A percentile compares a stretch with the other conserved stretches of the same genome.
Evolutionary conservation across 2,888 invertebrate species (phyloP).

Genomic region (Clunio marinus): DNA sequence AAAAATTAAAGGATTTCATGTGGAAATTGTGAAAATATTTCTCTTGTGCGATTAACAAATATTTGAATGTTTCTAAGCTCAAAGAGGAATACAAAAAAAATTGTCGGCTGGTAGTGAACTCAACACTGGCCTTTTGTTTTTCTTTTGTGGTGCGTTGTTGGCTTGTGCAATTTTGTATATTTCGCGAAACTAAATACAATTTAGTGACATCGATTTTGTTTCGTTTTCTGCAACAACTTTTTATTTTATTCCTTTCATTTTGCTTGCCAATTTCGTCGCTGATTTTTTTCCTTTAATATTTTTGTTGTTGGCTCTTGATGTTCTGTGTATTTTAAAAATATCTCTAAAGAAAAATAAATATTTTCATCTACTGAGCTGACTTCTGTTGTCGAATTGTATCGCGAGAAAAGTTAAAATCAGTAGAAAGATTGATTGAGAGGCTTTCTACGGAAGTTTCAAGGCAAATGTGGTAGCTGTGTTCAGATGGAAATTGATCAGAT

Average conservation of each 20-base stretch:
- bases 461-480: no score
- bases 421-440: background rate
- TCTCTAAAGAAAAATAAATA: no score
- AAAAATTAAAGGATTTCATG: no score
- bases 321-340: constrained; percentile 13
- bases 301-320: background rate
- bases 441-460: no score
- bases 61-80: no score
- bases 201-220: constrained; percentile 38
- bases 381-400: no score
- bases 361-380: no score
- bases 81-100: no score
- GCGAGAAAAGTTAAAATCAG: background rate
- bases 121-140: constrained; percentile 2
- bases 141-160: constrained; percentile 23
- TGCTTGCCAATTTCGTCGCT: constrained; percentile 37
- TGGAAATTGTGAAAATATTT: no score
- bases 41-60: no score
- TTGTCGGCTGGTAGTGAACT: constrained; percentile 33
- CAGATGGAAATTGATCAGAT: background rate
- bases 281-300: constrained; percentile 15
- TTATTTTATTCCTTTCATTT: constrained; percentile 20
- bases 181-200: constrained; percentile 34
- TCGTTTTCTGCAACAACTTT: constrained; percentile 19
- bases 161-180: constrained; percentile 34